phyloP scores from a whole-genome alignment of 1,140 invertebrate species.

The Hesperophylax magnus region DNA sequence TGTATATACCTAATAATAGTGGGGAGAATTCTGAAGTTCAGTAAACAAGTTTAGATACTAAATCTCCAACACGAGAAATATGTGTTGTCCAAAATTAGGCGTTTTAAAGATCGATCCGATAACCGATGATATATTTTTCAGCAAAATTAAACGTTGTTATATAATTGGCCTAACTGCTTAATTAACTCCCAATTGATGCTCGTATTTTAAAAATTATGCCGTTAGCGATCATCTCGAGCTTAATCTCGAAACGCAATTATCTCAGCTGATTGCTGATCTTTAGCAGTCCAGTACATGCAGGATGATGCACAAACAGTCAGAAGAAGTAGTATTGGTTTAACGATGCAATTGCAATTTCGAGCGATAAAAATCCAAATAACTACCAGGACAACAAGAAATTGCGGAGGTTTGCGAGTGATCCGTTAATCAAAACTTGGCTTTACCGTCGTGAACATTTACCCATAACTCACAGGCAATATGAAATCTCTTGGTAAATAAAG shows the following conservation, averaged over 20 bases:
- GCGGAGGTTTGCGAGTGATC: conserved; percentile 7
- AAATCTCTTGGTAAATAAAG: neutral
- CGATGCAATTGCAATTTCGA: conserved; percentile 54
- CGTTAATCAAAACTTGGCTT: conserved; percentile 1
- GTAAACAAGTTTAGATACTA: no score
- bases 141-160: no score
- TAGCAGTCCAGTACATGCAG: neutral
- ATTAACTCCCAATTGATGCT: no score
- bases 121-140: no score
- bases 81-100: no score
- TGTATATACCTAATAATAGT: no score
- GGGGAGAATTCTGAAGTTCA: no score
- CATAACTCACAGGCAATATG: neutral
- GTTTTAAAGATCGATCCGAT: no score
- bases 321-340: conserved; percentile 43
- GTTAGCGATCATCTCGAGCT: neutral
- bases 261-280: conserved; percentile 31
- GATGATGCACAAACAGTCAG: conserved; percentile 13
- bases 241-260: conserved; percentile 47
- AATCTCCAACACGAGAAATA: no score
- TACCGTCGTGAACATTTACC: neutral
- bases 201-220: neutral
- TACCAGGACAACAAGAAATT: conserved; percentile 25
- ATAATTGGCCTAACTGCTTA: no score
- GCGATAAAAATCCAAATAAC: conserved; percentile 46